Percentiles rank a stretch among this genome's conserved stretches.
These are phyloP conservation scores for Gambelia wislizenii DNA, from an alignment of 2,797 vertebrate genomes.

Conservation along the genomic window DNA sequence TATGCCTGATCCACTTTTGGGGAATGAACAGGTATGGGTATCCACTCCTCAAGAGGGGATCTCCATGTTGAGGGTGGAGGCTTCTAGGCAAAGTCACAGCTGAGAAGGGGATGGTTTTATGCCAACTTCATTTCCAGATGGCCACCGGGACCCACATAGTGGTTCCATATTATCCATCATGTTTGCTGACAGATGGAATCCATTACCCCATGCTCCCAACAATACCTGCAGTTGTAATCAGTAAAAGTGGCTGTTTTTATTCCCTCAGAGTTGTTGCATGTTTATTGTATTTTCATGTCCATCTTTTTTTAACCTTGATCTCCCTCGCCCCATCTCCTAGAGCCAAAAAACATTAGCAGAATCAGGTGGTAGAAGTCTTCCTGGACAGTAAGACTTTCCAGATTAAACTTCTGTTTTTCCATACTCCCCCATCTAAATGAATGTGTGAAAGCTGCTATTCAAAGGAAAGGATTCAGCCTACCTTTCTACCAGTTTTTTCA, in stretches of 20 bases:
- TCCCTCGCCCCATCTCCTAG: not conserved
- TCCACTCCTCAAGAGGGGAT: not conserved
- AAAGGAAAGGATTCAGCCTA: not conserved
- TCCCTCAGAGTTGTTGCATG: not conserved
- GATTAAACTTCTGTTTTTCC: not conserved
- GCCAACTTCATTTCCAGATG: too few species aligned
- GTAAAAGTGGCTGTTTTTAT: not conserved
- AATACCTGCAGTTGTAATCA: not conserved
- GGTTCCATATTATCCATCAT: not conserved
- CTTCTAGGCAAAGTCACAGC: not conserved
- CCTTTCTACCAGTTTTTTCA: not conserved
- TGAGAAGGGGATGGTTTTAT: too few species aligned
- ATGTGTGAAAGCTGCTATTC: constrained; percentile 4
- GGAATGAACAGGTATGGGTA: not conserved
- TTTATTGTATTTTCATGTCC: not conserved
- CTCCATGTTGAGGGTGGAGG: not conserved
- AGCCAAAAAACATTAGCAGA: not conserved
- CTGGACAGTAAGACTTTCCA: not conserved
- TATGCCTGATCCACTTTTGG: not conserved
- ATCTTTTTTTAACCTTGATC: not conserved
- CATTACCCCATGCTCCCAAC: not conserved
- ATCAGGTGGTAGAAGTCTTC: not conserved
- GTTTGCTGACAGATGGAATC: not conserved
- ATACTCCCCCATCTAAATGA: not conserved
- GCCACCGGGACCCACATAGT: not conserved